Conservation (phyloP, 2,113 vertebrate species). For the Ciconia boyciana region DNA sequence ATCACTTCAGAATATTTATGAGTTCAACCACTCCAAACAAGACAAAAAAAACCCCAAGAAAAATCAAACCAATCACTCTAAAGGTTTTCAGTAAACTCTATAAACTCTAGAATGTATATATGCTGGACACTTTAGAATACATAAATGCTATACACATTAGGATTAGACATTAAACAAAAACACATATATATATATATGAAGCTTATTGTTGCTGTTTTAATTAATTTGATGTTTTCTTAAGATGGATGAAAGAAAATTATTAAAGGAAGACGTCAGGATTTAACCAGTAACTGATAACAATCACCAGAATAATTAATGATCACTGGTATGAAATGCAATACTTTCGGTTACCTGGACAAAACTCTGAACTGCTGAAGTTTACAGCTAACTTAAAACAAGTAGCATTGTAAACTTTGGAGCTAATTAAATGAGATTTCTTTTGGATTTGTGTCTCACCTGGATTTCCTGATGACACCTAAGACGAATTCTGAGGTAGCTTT, state of each 20-base stretch:
- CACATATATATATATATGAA: too few relatives aligned
- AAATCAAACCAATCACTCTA: neutral
- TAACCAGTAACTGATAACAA: neutral
- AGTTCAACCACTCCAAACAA: neutral
- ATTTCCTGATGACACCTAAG: neutral
- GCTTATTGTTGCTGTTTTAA: neutral
- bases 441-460: neutral
- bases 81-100: neutral
- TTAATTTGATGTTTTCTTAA: neutral
- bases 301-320: neutral
- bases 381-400: neutral
- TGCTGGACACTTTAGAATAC: neutral
- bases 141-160: neutral
- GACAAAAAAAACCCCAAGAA: fast-evolving
- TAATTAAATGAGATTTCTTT: neutral
- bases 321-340: neutral
- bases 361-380: neutral
- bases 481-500: neutral
- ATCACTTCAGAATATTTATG: neutral
- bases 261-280: neutral
- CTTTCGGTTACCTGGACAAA: neutral
- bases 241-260: neutral
- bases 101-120: neutral
- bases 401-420: neutral
- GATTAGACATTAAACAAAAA: neutral